Base-by-base conservation (phyloP, 2,888 invertebrate genomes). In the Tricholauxania praeusta region DNA sequence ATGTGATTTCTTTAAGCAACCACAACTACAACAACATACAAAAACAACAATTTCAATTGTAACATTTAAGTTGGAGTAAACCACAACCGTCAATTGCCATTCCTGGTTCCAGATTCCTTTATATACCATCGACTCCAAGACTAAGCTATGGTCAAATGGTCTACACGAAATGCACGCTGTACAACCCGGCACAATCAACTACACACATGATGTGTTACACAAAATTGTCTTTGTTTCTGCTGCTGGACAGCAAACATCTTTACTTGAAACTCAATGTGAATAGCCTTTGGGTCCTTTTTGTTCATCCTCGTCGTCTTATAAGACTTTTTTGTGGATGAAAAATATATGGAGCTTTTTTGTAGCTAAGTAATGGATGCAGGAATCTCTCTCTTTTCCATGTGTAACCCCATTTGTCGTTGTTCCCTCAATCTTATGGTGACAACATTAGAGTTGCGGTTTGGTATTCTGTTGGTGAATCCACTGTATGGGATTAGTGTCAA, bases 31-130 rank as follows among this genome's bases (percentile, higher is more conserved):
- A 72, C 57, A 71, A 69, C 67, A 59, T 22, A 22, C 47, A 65
- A 68, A 28, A 79, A 76, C 52, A 49, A 65, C 32, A 72, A 59
- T 71, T 65, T 64, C 63, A 55, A 62, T 71, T 64, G 64, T 66
- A 51, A 51, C 39, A 71, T 49, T 59, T 49, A 73, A 65, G 62
- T 70, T 65, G 70, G 39, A 62, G 62, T 52, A 53, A 47, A 39
- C 70, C 63, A 19, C 62, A 70, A 70, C 52, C 12, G 39, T 39
- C 39, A 10, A 39, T 39, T 39, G 39, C 39, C 39, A 39, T 52
- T 69, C 53, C 49, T 60, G 51, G 39, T 69, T 22, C 12, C 22
- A 12, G n/a, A 10, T 39, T 7, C 39, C 39, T 39, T 8, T 39
- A 10, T 39, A 39, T 39, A 39, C 10, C 10, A 39, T 10, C 7